These are phyloP conservation scores for Archips xylosteana DNA, from an alignment of 2,888 invertebrate genomes.

Conservation along the genomic window DNA sequence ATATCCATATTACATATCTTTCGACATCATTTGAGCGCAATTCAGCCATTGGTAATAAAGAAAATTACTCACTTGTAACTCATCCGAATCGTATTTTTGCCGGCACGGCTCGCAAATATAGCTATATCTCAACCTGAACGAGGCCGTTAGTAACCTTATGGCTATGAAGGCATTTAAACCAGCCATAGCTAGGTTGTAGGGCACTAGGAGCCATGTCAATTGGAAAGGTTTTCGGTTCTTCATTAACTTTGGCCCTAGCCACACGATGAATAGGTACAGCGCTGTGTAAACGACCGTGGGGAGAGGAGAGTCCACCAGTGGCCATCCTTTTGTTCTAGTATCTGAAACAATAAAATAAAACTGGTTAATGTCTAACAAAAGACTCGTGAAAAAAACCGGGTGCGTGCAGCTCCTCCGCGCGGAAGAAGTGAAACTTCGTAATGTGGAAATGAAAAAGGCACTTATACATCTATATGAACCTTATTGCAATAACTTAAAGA, in stretches of 20 bases:
- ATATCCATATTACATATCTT: no score
- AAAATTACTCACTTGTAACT: conserved; percentile 89
- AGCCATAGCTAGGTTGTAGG: conserved; percentile 95
- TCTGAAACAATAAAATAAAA: conserved; percentile 83
- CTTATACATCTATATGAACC: no score
- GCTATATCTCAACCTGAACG: conserved; percentile 91
- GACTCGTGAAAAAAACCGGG: no score
- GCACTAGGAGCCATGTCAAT: conserved; percentile 90
- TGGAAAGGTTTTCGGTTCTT: conserved; percentile 90
- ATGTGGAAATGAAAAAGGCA: no score
- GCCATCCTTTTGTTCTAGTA: conserved; percentile 93
- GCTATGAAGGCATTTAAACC: conserved; percentile 94
- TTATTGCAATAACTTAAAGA: no score
- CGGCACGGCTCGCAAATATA: conserved; percentile 95
- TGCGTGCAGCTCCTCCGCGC: no score
- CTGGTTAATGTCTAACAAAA: no score
- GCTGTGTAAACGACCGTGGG: conserved; percentile 90
- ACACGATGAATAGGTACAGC: conserved; percentile 91
- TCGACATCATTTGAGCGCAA: no score
- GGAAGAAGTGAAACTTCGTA: no score
- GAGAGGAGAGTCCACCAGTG: conserved; percentile 92
- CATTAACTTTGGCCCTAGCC: conserved; percentile 93
- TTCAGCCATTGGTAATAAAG: no score
- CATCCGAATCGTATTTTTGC: conserved; percentile 91
- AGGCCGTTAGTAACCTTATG: conserved; percentile 89